Evolutionary conservation across 2,888 invertebrate species (phyloP), one percentile per base, ranked within the genome.

Genomic region (Noctua comes): DNA sequence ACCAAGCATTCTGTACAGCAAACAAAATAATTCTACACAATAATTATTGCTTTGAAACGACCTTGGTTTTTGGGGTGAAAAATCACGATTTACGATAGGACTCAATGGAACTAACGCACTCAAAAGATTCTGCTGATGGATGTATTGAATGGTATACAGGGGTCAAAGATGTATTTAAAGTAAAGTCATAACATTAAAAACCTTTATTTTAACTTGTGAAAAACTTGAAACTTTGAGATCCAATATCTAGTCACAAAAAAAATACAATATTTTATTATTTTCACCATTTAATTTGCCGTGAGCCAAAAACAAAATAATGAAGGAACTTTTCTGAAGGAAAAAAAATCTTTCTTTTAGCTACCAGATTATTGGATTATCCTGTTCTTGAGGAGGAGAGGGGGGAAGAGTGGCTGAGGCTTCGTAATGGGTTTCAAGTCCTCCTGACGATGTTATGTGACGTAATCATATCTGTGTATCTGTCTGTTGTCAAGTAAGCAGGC

Each of bases 301-400:
- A 65, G 51, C 72, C 73, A 62, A 18, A 75, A 85, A 84, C 76
- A 85, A 83, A 84, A 79, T 85, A 81, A 86, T 76, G 77, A 75
- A 82, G 64, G 72, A 89, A 89, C 73, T 83, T 86, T 76, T 73
- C 71, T 51, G 40, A 76, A 73, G 77, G 66, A 84, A 81, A 80
- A 87, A 86, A 86, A 73, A 76, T 65, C 62, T 74, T 65, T 87
- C 76, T 82, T 87, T 79, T 82, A 73, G 89, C 81, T 80, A 72
- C 80, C 77, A 69, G 68, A 73, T 88, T 88, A 88, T 88, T 88
- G 89, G 88, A 85, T 88, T 88, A 88, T 88, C 83, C 74, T 83
- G 82, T 87, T 80, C 87, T 76, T 88, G 80, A 79, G 66, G 43
- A 64, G 43, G 43, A 27, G 66, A 18, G 66, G 8, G 43, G 76